Base-by-base conservation (phyloP, 2,113 vertebrate species). In the Clupea harengus region DNA sequence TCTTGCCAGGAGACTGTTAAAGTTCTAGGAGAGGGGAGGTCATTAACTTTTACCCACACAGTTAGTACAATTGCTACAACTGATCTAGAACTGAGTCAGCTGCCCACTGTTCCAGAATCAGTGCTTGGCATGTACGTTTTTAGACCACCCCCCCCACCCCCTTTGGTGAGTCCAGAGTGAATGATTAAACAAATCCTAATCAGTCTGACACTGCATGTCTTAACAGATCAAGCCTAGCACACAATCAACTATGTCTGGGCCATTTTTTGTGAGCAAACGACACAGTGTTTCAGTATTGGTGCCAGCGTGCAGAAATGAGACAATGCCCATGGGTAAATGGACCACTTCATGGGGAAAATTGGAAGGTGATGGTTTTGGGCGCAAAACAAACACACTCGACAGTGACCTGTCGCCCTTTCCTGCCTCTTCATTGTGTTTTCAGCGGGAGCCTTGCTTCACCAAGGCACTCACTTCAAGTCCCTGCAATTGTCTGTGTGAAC, bases 11-110 rank as follows among this genome's bases (percentile, higher is more conserved):
- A 89, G 88, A 90, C 91, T 91, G 44, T 87, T 78, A 91, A 89
- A 91, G 90, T 88, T 91, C 90, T 84, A 85, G 83, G 87, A 91
- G 91, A 89, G 92, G 92, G 89, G 89, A 88, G 92, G 92, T 92
- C 92, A 93, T 93, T 93, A 93, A 90, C 90, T 89, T 83, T 75
- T 89, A 86, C 86, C 86, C 88, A 85, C 88, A 2, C 39, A 39
- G 39, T 39, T 39, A 39, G 39, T 39, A 39, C 39, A 1, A 39
- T 1, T 39, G 39, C 39, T 39, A 39, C 39, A 39, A 39, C 39
- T 39, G 39, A 89, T 39, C 2, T 13, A 78, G 72, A 78, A 11
- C 72, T 78, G 10, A 39, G 28, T 28, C 72, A 78, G 25, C 64
- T 10, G 2, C 64, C 4, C 10, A 4, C 17, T 17, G 1, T 78